phyloP scores from a whole-genome alignment of 2,888 invertebrate species.

The Cephus pygmeus region DNA sequence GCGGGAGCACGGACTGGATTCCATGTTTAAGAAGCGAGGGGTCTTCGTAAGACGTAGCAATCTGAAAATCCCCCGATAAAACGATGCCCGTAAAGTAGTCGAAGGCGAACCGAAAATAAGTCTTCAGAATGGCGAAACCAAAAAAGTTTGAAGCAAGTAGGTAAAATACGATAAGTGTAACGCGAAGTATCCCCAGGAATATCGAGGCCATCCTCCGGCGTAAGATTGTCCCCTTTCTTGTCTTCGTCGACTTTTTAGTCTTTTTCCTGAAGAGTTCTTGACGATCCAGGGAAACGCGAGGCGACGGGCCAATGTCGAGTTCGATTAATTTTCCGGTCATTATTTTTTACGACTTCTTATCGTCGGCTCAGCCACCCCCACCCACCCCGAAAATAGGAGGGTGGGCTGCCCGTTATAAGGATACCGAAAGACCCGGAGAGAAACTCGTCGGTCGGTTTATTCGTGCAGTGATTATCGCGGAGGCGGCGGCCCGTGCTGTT shows the following conservation, averaged over 20 bases:
- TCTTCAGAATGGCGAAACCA: no score
- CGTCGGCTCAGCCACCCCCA: conserved; percentile 39
- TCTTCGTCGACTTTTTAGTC: background rate
- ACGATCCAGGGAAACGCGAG: conserved; percentile 52
- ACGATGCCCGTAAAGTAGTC: no score
- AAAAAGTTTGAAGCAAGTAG: background rate
- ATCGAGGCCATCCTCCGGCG: background rate
- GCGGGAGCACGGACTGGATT: no score
- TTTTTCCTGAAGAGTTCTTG: conserved; percentile 32
- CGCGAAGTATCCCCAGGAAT: background rate
- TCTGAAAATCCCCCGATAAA: no score
- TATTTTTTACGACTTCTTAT: conserved; percentile 63
- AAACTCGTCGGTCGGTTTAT: conserved; percentile 24
- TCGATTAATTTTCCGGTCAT: conserved; percentile 65
- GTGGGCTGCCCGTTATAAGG: conserved; percentile 11
- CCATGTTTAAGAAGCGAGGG: no score
- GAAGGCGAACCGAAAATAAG: no score
- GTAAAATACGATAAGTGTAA: background rate
- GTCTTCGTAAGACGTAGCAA: no score
- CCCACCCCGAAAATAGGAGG: conserved; percentile 22
- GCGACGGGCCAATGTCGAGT: conserved; percentile 57
- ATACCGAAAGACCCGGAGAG: conserved; percentile 19
- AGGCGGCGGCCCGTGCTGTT: conserved; percentile 26
- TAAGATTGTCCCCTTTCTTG: background rate
- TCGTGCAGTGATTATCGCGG: conserved; percentile 19